Base-by-base conservation (phyloP, 2,888 invertebrate genomes). In the Empis stercorea region DNA sequence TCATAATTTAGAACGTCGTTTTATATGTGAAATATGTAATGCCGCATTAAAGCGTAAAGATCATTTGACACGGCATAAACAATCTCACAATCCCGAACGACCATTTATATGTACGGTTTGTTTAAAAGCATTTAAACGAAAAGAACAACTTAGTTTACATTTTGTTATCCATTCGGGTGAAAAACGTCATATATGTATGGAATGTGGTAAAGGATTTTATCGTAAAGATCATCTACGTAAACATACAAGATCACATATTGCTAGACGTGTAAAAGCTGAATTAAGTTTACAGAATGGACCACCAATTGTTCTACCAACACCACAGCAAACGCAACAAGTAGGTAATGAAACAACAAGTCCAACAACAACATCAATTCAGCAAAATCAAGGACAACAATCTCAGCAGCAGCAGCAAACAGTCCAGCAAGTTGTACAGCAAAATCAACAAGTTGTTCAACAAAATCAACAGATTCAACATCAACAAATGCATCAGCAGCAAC, bases 21-120 rank as follows among this genome's bases (percentile, higher is more conserved):
- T 87, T 57, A 85, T 89, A 50, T 89, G 89, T 67, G 88, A 89
- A 68, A 88, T 89, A 45, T 89, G 89, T 62, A 88, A 89, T 53
- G 88, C 88, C 9, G 87, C 88, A 0, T 68, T 89, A 7, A 89
- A 89, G 61, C 78, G 89, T 36, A 89, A 89, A 62, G 88, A 89
- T 68, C 88, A 89, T 61, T 68, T 89, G 49, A 87, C 87, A 4
- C 79, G 89, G 1, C 89, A 89, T 71, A 87, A 88, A 64, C 87
- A 87, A 64, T 85, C 86, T 41, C 88, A 89, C 70, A 88, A 87
- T 72, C 87, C 88, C 0, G 89, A 88, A 61, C 73, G 88, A 48
- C 88, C 89, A 10, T 88, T 85, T 68, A 85, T 86, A 9, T 89
- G 89, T 70, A 81, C 86, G 10, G 86, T 88, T 30, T 89, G 88